These are phyloP conservation scores for Plebejus argus DNA, from an alignment of 2,888 invertebrate genomes.

Conservation along the genomic window DNA sequence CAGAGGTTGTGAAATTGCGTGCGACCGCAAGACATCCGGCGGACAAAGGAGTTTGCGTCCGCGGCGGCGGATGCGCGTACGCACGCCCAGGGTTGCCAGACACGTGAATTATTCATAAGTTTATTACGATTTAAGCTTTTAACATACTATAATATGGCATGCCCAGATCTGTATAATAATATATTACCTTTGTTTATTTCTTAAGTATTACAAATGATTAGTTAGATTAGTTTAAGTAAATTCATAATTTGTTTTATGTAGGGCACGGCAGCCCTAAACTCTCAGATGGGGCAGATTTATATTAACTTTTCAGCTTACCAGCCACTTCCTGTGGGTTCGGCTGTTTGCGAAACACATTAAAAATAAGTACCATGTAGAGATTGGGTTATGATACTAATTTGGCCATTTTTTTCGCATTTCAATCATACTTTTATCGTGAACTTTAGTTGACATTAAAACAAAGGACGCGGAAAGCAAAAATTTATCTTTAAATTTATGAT, in stretches of 20 bases:
- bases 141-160: neutral
- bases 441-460: neutral
- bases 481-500: slow-evolving; percentile 17
- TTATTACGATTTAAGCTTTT: neutral
- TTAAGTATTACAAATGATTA: neutral
- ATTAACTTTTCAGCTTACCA: slow-evolving; percentile 46
- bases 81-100: slow-evolving; percentile 20
- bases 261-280: neutral
- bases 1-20: slow-evolving; percentile 77
- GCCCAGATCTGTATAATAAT: neutral
- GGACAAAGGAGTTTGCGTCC: slow-evolving; percentile 65
- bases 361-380: neutral
- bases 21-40: slow-evolving; percentile 80
- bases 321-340: slow-evolving; percentile 42
- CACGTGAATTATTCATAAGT: slow-evolving; percentile 13
- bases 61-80: slow-evolving; percentile 49
- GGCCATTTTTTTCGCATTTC: neutral
- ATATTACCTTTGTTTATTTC: neutral
- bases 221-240: neutral
- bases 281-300: slow-evolving; percentile 65
- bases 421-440: neutral
- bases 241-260: neutral
- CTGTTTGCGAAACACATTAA: slow-evolving; percentile 36
- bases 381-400: neutral
- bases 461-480: neutral